A percentile compares a stretch with the other conserved stretches of the same genome.
These are phyloP conservation scores for Paramormyrops kingsleyae DNA, from an alignment of 2,113 vertebrate genomes.

Conservation along the genomic window DNA sequence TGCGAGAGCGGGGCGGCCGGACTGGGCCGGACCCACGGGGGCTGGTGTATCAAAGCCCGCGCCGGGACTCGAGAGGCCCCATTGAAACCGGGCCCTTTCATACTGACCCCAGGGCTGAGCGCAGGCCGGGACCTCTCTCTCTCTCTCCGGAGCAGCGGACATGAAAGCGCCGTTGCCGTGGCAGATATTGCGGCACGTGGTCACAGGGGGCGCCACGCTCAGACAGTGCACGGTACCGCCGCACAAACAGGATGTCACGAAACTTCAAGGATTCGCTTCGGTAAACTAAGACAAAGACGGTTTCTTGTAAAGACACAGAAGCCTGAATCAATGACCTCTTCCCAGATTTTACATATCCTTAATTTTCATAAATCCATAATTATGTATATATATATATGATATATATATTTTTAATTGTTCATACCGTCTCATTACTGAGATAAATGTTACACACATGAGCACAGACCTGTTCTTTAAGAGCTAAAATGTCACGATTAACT, in stretches of 20 bases:
- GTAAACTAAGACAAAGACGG: background rate
- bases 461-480: background rate
- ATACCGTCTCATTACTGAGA: background rate
- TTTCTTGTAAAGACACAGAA: background rate
- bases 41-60: slow-evolving; percentile 35
- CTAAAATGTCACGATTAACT: background rate
- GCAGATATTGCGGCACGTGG: background rate
- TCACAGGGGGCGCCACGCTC: background rate
- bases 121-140: slow-evolving; percentile 33
- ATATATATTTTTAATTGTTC: background rate
- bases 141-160: slow-evolving; percentile 38
- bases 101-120: slow-evolving; percentile 53
- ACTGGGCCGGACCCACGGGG: slow-evolving; percentile 33
- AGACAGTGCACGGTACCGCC: background rate
- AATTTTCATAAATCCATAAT: background rate
- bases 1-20: slow-evolving; percentile 29
- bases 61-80: slow-evolving; percentile 47
- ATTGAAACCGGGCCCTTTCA: slow-evolving; percentile 60
- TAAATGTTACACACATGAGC: slow-evolving; percentile 32
- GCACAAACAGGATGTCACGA: background rate
- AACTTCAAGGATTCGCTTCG: background rate
- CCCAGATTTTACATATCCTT: background rate
- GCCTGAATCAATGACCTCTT: slow-evolving; percentile 34
- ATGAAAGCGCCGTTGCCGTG: slow-evolving; percentile 39
- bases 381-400: background rate